These are phyloP conservation scores for Papilio gigon DNA, from an alignment of 2,888 invertebrate genomes.

Conservation along the genomic window DNA sequence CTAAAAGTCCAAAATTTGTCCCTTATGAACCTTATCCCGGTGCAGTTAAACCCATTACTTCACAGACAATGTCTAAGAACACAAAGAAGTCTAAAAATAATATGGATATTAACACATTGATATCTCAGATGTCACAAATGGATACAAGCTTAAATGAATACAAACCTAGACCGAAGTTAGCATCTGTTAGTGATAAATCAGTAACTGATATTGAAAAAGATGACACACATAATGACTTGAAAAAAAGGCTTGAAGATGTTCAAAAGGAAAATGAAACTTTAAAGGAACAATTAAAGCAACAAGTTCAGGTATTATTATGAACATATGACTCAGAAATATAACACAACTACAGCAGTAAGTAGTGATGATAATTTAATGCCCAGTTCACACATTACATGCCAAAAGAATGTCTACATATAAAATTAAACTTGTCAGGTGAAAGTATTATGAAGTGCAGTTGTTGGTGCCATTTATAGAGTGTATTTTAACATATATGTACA, in stretches of 20 bases:
- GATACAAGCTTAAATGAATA: slow-evolving; percentile 84
- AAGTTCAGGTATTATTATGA: slow-evolving; percentile 83
- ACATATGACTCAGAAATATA: neutral
- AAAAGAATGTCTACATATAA: too few relatives aligned
- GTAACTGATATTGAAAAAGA: slow-evolving; percentile 53
- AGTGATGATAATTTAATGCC: too few relatives aligned
- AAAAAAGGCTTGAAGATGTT: slow-evolving; percentile 84
- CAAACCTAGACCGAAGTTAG: slow-evolving; percentile 74
- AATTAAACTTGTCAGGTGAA: too few relatives aligned
- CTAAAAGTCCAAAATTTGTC: slow-evolving; percentile 91
- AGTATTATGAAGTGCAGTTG: too few relatives aligned
- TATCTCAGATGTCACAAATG: slow-evolving; percentile 87
- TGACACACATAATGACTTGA: slow-evolving; percentile 78
- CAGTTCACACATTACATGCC: too few relatives aligned
- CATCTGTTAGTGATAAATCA: slow-evolving; percentile 65
- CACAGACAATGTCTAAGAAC: slow-evolving; percentile 71
- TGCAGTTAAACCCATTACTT: slow-evolving; percentile 90
- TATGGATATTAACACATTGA: slow-evolving; percentile 85
- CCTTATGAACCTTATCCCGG: slow-evolving; percentile 95
- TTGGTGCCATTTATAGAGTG: too few relatives aligned
- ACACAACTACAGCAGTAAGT: too few relatives aligned
- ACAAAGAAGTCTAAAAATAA: slow-evolving; percentile 80
- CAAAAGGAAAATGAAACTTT: slow-evolving; percentile 87
- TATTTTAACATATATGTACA: too few relatives aligned
- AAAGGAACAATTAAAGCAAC: slow-evolving; percentile 92